Evolutionary conservation across 2,888 invertebrate species (phyloP).

Genomic region (Drosophila testacea): DNA sequence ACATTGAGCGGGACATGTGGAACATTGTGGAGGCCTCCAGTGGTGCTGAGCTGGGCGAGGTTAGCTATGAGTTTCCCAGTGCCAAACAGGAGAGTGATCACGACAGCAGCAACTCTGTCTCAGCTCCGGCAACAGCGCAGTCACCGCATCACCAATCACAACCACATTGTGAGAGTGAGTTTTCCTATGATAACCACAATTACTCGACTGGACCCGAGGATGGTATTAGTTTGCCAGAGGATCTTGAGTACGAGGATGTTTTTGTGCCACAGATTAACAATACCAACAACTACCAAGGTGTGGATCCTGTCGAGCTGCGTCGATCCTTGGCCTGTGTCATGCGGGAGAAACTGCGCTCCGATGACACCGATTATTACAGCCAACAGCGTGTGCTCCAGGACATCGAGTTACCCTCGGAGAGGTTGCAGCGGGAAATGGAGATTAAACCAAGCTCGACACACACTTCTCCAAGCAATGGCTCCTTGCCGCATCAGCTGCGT

Average conservation of each 20-base stretch:
- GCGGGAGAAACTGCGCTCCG: conserved; percentile 80
- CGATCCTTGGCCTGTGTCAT: conserved; percentile 72
- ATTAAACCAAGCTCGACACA: conserved; percentile 43
- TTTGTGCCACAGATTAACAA: conserved; percentile 67
- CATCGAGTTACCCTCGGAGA: conserved; percentile 31
- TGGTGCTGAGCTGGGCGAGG: conserved; percentile 81
- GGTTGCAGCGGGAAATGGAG: conserved; percentile 48
- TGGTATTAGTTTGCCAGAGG: conserved; percentile 53
- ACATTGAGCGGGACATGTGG: conserved; percentile 86
- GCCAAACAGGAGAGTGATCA: conserved; percentile 55
- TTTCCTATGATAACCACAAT: conserved; percentile 82
- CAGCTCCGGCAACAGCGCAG: conserved; percentile 47
- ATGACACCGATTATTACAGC: conserved; percentile 74
- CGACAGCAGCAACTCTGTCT: conserved; percentile 51
- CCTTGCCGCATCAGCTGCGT: conserved; percentile 55
- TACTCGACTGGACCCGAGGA: conserved; percentile 80
- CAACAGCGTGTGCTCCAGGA: conserved; percentile 46
- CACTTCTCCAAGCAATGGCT: conserved; percentile 60
- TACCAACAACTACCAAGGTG: conserved; percentile 41
- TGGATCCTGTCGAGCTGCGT: conserved; percentile 68
- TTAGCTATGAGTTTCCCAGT: conserved; percentile 69
- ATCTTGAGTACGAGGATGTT: conserved; percentile 81
- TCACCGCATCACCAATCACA: conserved; percentile 36
- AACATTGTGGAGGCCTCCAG: conserved; percentile 86
- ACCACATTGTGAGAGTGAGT: conserved; percentile 72